These are phyloP conservation scores for Hyles lineata DNA, from an alignment of 2,888 invertebrate genomes.

Conservation along the genomic window DNA sequence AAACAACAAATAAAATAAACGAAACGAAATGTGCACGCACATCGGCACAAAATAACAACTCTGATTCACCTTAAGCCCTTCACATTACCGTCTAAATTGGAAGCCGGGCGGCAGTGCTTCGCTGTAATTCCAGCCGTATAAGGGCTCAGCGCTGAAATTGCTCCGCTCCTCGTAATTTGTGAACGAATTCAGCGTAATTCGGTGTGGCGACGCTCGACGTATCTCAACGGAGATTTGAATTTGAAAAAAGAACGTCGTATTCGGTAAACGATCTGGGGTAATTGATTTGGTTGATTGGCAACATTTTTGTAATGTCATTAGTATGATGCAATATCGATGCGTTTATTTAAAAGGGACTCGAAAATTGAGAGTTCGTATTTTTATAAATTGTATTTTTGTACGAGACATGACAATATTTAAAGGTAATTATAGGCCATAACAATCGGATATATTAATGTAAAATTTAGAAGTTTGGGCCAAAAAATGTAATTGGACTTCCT, in stretches of 20 bases:
- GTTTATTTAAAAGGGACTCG: too few species aligned
- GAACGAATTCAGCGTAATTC: slow-evolving; percentile 32
- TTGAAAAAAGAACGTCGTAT: slow-evolving; percentile 4
- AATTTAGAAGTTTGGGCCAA: neutral
- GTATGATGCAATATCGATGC: neutral
- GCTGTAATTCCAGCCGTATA: slow-evolving; percentile 33
- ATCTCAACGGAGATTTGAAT: slow-evolving; percentile 18
- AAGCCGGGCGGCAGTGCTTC: slow-evolving; percentile 28
- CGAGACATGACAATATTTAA: too few species aligned
- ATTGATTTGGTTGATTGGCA: slow-evolving; percentile 1
- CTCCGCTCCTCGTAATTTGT: slow-evolving; percentile 32
- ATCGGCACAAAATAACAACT: slow-evolving; percentile 32
- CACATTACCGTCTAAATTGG: slow-evolving; percentile 37
- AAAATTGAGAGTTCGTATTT: too few species aligned
- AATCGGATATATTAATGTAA: too few species aligned
- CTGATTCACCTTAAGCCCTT: slow-evolving; percentile 37
- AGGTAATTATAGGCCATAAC: too few species aligned
- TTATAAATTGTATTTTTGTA: too few species aligned
- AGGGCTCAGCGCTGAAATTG: slow-evolving; percentile 33
- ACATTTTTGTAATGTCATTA: neutral
- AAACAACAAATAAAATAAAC: neutral
- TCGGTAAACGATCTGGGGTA: slow-evolving; percentile 4
- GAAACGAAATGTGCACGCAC: slow-evolving; percentile 19
- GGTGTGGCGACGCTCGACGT: slow-evolving; percentile 20
- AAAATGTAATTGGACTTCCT: neutral